Conservation (phyloP, 1,140 invertebrate genomes). For the Phenacoccus solenopsis region DNA sequence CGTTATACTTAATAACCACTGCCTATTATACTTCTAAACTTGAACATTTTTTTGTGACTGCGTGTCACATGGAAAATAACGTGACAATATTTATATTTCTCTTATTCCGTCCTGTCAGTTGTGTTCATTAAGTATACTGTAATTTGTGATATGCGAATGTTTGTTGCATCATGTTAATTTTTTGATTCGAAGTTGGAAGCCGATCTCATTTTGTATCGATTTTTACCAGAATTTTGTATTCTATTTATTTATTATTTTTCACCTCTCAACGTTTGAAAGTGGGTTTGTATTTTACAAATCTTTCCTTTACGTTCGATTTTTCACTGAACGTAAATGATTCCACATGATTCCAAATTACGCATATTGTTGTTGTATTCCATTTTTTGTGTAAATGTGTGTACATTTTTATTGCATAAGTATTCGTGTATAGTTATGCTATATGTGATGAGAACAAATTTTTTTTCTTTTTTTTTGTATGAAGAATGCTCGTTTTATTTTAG, state of each 20-base stretch:
- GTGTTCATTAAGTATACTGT: neutral
- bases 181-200: neutral
- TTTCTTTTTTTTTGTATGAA: neutral
- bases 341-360: too few relatives aligned
- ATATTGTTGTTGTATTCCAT: too few relatives aligned
- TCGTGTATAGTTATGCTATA: too few relatives aligned
- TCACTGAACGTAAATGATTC: too few relatives aligned
- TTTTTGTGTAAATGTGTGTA: too few relatives aligned
- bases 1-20: neutral
- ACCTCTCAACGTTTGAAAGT: too few relatives aligned
- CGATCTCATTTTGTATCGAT: neutral
- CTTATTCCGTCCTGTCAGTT: neutral
- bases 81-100: neutral
- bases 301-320: too few relatives aligned
- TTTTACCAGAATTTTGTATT: neutral
- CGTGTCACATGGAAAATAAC: neutral
- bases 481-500: neutral
- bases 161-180: neutral
- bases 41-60: neutral
- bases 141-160: neutral
- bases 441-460: neutral
- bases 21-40: neutral
- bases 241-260: neutral
- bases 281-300: too few relatives aligned
- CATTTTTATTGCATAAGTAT: too few relatives aligned